These are phyloP conservation scores for Isichthys henryi DNA, from an alignment of 2,113 vertebrate species.

Conservation along the genomic window DNA sequence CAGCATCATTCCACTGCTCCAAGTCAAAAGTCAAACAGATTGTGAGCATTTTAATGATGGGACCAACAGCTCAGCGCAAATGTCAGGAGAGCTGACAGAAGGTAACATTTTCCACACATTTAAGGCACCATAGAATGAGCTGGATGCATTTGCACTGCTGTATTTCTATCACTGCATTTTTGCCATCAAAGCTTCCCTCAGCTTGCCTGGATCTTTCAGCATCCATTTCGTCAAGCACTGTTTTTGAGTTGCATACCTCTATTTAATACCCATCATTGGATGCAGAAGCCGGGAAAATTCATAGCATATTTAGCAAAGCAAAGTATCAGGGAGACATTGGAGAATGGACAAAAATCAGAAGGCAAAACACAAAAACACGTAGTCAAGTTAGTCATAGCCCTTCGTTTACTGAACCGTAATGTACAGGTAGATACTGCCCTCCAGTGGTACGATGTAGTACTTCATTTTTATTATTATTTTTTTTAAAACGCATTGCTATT, in stretches of 20 bases:
- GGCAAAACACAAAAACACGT: background rate
- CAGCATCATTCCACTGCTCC: background rate
- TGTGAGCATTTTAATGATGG: background rate
- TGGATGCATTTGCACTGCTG: background rate
- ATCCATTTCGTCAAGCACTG: background rate
- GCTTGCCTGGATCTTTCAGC: background rate
- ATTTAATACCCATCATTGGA: background rate
- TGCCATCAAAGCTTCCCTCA: background rate
- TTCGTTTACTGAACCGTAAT: background rate
- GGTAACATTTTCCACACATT: background rate
- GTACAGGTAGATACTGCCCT: background rate
- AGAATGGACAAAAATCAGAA: background rate
- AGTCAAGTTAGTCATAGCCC: background rate
- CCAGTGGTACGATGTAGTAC: background rate
- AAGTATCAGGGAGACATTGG: background rate
- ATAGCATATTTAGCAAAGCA: background rate
- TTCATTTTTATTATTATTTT: background rate
- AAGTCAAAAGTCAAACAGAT: background rate
- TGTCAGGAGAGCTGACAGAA: background rate
- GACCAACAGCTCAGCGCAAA: background rate
- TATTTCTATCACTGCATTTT: background rate
- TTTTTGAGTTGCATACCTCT: background rate
- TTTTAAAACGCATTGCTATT: background rate
- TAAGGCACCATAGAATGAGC: background rate
- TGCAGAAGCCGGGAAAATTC: background rate